Evolutionary conservation across 2,888 invertebrate species (phyloP).

Genomic region (Caenorhabditis zanzibari): DNA sequence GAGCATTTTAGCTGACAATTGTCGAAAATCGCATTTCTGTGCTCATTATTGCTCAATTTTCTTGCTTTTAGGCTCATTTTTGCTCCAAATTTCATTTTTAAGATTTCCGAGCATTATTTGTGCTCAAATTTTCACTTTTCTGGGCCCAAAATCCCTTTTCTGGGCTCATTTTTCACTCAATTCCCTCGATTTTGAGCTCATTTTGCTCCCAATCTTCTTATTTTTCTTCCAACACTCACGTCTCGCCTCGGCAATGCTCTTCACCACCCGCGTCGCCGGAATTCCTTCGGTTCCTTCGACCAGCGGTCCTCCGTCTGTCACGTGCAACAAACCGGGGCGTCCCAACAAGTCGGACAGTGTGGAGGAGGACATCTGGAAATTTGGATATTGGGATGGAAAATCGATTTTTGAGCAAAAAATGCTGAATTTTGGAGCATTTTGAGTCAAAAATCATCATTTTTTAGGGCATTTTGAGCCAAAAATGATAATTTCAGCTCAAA

Average conservation of each 20-base stretch:
- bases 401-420: too few species aligned
- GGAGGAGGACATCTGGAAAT: slow-evolving; percentile 39
- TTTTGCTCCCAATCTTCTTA: not conserved
- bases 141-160: not conserved
- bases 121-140: not conserved
- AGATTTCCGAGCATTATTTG: too few species aligned
- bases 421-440: too few species aligned
- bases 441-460: too few species aligned
- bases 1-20: too few species aligned
- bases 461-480: too few species aligned
- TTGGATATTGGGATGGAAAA: too few species aligned
- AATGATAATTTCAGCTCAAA: too few species aligned
- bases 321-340: slow-evolving; percentile 36
- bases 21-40: too few species aligned
- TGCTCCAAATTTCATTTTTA: too few species aligned
- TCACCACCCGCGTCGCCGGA: slow-evolving; percentile 39
- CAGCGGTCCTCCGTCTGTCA: slow-evolving; percentile 47
- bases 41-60: too few species aligned
- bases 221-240: slow-evolving; percentile 26
- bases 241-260: slow-evolving; percentile 38
- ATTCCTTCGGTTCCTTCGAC: slow-evolving; percentile 44
- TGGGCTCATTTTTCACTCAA: not conserved
- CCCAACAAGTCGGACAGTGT: slow-evolving; percentile 41
- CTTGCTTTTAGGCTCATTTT: not conserved
- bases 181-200: too few species aligned